A percentile compares a stretch with the other conserved stretches of the same genome.
Conservation (phyloP, 2,113 vertebrate species). For the Ivindomyrus marchei region DNA sequence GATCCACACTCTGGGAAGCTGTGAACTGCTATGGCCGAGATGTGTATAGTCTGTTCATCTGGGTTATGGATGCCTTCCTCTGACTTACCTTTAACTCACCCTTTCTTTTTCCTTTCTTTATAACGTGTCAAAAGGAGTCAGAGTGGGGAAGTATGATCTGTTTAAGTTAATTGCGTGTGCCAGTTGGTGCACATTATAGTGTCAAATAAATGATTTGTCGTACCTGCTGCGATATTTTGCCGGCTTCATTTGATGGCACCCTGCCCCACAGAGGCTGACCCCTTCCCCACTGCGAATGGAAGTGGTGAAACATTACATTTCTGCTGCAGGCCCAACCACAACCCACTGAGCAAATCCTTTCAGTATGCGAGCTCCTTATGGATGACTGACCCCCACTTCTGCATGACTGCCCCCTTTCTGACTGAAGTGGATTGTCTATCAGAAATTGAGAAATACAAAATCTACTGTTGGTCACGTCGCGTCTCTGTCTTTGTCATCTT, state of each 20-base stretch:
- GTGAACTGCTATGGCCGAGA: neutral
- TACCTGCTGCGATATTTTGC: neutral
- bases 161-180: neutral
- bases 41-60: neutral
- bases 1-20: neutral
- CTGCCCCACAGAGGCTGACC: neutral
- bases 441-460: neutral
- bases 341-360: constrained; percentile 30
- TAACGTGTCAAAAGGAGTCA: neutral
- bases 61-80: neutral
- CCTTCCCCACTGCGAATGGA: neutral
- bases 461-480: neutral
- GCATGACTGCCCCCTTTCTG: constrained; percentile 23
- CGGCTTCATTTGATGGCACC: neutral
- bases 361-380: constrained; percentile 31
- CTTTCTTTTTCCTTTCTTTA: neutral
- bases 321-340: neutral
- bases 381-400: constrained; percentile 43
- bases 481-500: neutral
- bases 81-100: neutral
- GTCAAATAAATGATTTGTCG: neutral
- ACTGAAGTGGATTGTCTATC: neutral
- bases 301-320: neutral
- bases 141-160: neutral
- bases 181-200: neutral